Evolutionary conservation across 53 echinoderm and acorn worm species (phyloP).

Genomic region (Holothuria scabra): DNA sequence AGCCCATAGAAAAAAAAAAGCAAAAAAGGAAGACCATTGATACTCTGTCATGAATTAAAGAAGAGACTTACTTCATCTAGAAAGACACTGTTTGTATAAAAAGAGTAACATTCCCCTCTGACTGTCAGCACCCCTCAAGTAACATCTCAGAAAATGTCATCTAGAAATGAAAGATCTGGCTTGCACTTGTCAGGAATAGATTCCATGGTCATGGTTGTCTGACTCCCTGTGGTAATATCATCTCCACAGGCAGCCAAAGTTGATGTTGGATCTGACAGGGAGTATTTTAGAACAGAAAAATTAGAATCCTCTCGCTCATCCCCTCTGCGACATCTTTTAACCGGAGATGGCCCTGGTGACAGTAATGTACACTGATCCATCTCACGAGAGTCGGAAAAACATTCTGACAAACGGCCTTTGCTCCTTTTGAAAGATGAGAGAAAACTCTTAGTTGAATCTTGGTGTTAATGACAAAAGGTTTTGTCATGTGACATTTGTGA

Average conservation of each 20-base stretch:
- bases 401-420: no score
- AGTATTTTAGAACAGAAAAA: not conserved
- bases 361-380: conserved; percentile 32
- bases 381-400: not conserved
- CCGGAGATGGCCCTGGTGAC: not conserved
- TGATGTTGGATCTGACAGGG: not conserved
- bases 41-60: no score
- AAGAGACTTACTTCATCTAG: no score
- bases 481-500: no score
- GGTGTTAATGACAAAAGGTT: no score
- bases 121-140: not conserved
- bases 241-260: not conserved
- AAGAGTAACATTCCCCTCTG: no score
- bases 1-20: no score
- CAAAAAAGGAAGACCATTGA: no score
- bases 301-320: not conserved
- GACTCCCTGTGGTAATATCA: no score
- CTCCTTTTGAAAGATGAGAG: no score
- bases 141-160: conserved; percentile 25
- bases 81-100: no score
- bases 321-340: not conserved
- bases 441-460: no score
- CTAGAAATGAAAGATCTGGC: conserved; percentile 34
- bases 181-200: not conserved
- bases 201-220: not conserved